Evolutionary conservation across 1,140 invertebrate genomes (phyloP).

Genomic region (Drosophila bipectinata): DNA sequence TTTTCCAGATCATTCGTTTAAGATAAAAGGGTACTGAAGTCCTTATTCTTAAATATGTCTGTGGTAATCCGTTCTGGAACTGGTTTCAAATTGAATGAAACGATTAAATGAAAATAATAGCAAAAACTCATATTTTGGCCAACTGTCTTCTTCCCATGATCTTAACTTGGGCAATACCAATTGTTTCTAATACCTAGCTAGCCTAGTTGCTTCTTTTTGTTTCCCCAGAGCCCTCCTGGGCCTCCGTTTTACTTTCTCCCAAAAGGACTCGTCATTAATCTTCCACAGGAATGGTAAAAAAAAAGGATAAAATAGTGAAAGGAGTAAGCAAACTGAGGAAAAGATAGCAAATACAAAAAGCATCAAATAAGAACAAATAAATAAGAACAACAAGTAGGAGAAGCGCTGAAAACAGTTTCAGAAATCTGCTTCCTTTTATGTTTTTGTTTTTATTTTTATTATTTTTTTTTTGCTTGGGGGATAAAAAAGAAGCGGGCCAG

Average conservation of each 20-base stretch:
- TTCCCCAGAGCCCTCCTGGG: neutral
- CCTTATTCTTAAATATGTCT: no score
- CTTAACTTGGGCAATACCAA: no score
- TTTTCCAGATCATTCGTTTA: no score
- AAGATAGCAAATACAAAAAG: slow-evolving; percentile 45
- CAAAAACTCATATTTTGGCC: no score
- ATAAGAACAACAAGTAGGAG: slow-evolving; percentile 37
- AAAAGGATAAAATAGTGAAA: slow-evolving; percentile 31
- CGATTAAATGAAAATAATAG: no score
- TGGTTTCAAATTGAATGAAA: no score
- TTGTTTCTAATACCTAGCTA: no score
- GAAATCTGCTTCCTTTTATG: slow-evolving; percentile 8
- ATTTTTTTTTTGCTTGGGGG: neutral
- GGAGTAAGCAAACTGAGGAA: slow-evolving; percentile 44
- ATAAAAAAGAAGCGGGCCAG: slow-evolving; percentile 32
- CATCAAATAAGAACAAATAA: slow-evolving; percentile 41
- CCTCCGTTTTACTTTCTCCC: neutral
- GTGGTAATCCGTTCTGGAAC: no score
- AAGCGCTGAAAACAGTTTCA: slow-evolving; percentile 20
- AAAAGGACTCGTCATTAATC: slow-evolving; percentile 34
- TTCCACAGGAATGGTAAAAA: slow-evolving; percentile 4
- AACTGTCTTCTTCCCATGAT: no score
- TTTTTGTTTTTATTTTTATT: neutral
- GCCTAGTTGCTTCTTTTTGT: no score
- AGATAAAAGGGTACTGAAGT: no score